Conservation (phyloP, 1,140 invertebrate genomes). For the Diploscapter pachys region DNA sequence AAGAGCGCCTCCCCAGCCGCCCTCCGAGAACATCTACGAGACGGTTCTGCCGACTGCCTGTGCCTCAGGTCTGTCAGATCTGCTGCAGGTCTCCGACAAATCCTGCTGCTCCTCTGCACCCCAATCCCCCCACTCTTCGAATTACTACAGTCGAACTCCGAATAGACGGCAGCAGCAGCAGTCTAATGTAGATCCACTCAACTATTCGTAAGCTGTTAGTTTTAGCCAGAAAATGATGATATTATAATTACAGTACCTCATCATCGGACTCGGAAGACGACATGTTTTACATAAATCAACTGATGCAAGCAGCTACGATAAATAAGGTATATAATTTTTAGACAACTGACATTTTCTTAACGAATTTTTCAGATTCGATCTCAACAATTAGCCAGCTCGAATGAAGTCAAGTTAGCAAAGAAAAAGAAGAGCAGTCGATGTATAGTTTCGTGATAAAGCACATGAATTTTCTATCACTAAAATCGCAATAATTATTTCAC, state of each 20-base stretch:
- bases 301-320: constrained; percentile 23
- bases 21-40: constrained; percentile 54
- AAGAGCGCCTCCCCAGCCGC: constrained; percentile 27
- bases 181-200: not conserved
- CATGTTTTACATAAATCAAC: constrained; percentile 27
- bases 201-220: constrained; percentile 5
- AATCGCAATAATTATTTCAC: too few species aligned
- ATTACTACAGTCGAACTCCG: constrained; percentile 27
- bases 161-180: constrained; percentile 1
- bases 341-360: too few species aligned
- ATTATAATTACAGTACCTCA: constrained; percentile 27
- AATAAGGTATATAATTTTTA: constrained; percentile 13
- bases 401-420: constrained; percentile 22
- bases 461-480: too few species aligned
- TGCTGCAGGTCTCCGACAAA: constrained; percentile 7
- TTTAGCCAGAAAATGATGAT: constrained; percentile 7
- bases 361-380: not conserved
- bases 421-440: constrained; percentile 31
- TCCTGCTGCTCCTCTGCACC: too few species aligned
- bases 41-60: constrained; percentile 41
- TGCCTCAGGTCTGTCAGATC: constrained; percentile 22
- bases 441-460: constrained; percentile 20
- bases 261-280: constrained; percentile 39
- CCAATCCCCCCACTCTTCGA: not conserved
- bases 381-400: constrained; percentile 2